Base-by-base conservation (phyloP, 2,797 vertebrate species). In the Rachycentron canadum region DNA sequence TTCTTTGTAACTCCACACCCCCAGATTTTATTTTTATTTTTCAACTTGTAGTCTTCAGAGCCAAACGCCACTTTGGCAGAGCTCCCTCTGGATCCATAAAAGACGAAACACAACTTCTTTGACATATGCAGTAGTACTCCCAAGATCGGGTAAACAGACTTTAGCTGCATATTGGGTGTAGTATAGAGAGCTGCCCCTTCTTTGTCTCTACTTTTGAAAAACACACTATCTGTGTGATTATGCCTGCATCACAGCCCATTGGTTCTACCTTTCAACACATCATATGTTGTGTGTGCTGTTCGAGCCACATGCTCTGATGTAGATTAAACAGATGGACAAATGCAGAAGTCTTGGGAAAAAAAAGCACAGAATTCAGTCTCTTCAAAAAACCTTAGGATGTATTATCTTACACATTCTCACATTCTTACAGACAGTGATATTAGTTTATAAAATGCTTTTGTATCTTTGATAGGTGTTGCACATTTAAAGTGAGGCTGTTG, bases 231-330 rank as follows among this genome's bases (percentile, higher is more conserved):
- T 47, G 30, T 49, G 30, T 49, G 40, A 66, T n/a, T 6, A 10
- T 62, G 30, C 69, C 60, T 34, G 36, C 67, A 58, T 68, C 75
- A 73, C 53, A 40, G 70, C 66, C 74, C 69, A 60, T 73, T 74
- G 53, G 58, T n/a, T 28, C 38, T 38, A 16, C 52, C 34, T 1
- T 62, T 50, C 34, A 49, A 30, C 40, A 32, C 72, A 32, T 47
- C 11, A 7, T 26, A 36, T 57, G 77, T n/a, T 73, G 45, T 32
- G 64, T 11, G 7, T 2, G 32, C 45, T 49, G 58, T 38, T 34
- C 16, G 52, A 36, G 21, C n/a, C 16, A 5, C 17, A 2, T 38
- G 47, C 62, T 65, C 25, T 52, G 14, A 45, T 65, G 23, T 50
- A 17, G n/a, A 30, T 19, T 23, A 55, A 43, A 74, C 71, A 67